Percentiles rank a stretch among this genome's conserved stretches.
phyloP scores from a whole-genome alignment of 2,113 vertebrate species.

The Ciconia boyciana region DNA sequence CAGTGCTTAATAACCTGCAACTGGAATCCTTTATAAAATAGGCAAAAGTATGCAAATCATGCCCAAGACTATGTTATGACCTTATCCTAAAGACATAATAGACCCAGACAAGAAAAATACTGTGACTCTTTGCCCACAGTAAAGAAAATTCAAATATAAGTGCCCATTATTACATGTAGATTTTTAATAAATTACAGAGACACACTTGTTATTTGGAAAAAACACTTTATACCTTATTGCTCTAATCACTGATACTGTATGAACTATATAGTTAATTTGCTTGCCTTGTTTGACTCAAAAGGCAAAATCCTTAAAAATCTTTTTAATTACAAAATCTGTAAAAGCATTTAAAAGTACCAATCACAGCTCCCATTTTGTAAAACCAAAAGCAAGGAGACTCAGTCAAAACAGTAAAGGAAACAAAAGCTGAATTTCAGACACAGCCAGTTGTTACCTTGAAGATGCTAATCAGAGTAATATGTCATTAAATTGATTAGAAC shows the following conservation, averaged over 20 bases:
- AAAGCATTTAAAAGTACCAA: conserved; percentile 45
- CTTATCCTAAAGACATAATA: not conserved
- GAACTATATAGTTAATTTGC: conserved; percentile 24
- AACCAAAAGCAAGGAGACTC: conserved; percentile 33
- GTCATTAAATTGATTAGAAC: conserved; percentile 12
- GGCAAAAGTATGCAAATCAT: not conserved
- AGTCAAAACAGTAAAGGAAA: conserved; percentile 14
- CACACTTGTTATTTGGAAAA: conserved; percentile 19
- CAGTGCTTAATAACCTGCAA: not conserved
- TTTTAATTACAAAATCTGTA: conserved; percentile 55
- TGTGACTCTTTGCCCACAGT: not conserved
- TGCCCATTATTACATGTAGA: not conserved
- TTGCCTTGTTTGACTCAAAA: not conserved
- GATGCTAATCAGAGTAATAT: not conserved
- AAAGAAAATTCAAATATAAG: not conserved
- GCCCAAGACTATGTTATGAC: not conserved
- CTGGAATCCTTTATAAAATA: not conserved
- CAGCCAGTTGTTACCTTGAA: conserved; percentile 2
- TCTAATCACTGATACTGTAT: conserved; percentile 36
- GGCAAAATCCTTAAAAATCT: conserved; percentile 36
- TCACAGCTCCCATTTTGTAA: conserved; percentile 40
- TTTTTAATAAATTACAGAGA: conserved; percentile 18
- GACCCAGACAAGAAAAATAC: not conserved
- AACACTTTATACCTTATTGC: conserved; percentile 6
- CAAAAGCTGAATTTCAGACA: conserved; percentile 53